Conservation (phyloP, 2,113 vertebrate species). For the Ceyx melanurus region DNA sequence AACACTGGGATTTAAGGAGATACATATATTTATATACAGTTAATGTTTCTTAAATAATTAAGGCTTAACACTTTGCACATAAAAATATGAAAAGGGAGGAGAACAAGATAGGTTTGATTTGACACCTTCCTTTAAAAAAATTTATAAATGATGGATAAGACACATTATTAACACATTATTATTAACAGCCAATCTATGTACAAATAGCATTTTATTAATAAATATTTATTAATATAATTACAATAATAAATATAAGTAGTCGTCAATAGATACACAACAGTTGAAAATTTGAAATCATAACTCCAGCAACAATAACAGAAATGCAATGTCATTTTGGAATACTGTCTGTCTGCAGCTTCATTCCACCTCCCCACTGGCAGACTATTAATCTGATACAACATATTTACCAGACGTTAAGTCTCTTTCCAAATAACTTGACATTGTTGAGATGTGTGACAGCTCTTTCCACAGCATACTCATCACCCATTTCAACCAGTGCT, state of each 20-base stretch:
- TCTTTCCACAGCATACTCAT: slow-evolving; percentile 96
- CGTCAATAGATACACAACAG: background rate
- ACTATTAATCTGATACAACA: background rate
- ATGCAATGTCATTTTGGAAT: background rate
- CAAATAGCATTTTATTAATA: background rate
- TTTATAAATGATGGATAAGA: background rate
- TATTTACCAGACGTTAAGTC: slow-evolving; percentile 94
- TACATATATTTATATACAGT: background rate
- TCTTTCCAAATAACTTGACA: slow-evolving; percentile 95
- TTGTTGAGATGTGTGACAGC: slow-evolving; percentile 97
- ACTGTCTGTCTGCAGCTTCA: background rate
- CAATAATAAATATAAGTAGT: background rate
- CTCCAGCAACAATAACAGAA: background rate
- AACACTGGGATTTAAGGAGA: slow-evolving; percentile 77
- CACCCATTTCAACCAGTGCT: slow-evolving; percentile 95
- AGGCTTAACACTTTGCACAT: background rate
- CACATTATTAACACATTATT: background rate
- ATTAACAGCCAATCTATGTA: background rate
- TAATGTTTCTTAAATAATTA: background rate
- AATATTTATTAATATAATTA: background rate
- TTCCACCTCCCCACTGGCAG: background rate
- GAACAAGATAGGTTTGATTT: background rate
- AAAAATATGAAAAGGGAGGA: background rate
- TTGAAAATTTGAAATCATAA: background rate
- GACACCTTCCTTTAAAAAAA: background rate